Evolutionary conservation across 2,113 vertebrate species (phyloP).

Genomic region (Hyaena hyaena): DNA sequence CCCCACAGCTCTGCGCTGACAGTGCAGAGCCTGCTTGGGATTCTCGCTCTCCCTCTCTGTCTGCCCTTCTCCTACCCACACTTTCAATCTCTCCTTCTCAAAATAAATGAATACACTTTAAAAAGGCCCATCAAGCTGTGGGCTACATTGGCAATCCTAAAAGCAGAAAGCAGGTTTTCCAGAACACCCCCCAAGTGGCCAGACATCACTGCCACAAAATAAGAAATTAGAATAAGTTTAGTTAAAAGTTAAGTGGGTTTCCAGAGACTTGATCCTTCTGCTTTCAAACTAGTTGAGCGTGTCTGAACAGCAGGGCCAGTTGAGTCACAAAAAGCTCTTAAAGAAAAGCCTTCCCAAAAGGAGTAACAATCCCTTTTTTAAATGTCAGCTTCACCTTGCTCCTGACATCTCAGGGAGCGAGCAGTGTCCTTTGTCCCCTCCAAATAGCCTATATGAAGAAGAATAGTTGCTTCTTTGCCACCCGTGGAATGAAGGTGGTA

Average conservation of each 20-base stretch:
- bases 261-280: conserved; percentile 43
- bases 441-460: background rate
- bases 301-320: background rate
- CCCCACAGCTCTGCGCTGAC: too few species aligned
- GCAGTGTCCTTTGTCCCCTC: background rate
- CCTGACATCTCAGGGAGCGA: background rate
- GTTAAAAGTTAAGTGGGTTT: conserved; percentile 34
- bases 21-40: too few species aligned
- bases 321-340: conserved; percentile 26
- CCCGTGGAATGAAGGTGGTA: background rate
- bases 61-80: too few species aligned
- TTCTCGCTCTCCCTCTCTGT: too few species aligned
- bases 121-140: background rate
- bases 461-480: background rate
- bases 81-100: too few species aligned
- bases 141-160: background rate
- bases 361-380: background rate
- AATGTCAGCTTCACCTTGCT: background rate
- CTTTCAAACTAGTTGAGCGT: conserved; percentile 25
- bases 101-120: background rate
- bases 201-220: background rate
- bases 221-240: conserved; percentile 15
- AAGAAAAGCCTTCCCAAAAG: conserved; percentile 51
- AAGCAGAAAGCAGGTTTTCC: background rate
- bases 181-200: background rate